A percentile compares a stretch with the other conserved stretches of the same genome.
phyloP scores from a whole-genome alignment of 2,797 vertebrate species.

The Tarsius wallacei region DNA sequence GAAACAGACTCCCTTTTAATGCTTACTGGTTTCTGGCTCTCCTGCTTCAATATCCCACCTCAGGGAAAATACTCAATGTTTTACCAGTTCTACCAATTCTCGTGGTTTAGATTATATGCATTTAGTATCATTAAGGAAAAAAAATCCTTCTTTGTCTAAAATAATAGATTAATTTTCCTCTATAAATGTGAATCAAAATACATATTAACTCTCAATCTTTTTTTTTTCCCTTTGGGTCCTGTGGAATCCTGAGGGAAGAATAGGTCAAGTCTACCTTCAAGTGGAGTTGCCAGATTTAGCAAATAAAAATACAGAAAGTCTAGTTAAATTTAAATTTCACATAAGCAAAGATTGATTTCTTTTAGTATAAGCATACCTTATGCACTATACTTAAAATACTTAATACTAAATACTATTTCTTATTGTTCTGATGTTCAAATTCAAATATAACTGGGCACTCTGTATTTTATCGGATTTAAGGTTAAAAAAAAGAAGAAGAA shows the following conservation, averaged over 20 bases:
- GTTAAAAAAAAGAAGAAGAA: neutral
- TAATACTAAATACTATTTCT: neutral
- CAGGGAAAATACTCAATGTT: neutral
- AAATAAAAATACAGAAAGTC: neutral
- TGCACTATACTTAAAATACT: neutral
- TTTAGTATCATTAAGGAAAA: neutral
- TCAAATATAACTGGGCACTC: neutral
- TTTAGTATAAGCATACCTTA: neutral
- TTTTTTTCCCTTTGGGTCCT: neutral
- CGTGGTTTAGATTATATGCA: neutral
- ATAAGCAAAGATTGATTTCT: neutral
- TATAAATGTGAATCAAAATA: neutral
- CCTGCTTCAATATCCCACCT: neutral
- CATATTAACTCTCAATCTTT: neutral
- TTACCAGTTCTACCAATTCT: neutral
- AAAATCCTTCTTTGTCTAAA: neutral
- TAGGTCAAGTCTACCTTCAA: neutral
- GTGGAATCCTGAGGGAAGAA: neutral
- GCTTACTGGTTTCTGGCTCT: neutral
- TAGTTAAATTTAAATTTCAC: neutral
- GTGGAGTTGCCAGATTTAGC: neutral
- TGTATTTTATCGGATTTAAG: neutral
- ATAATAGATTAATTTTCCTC: neutral
- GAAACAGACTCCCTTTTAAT: too few relatives aligned
- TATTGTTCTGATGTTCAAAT: neutral